Evolutionary conservation across 92 coral and sea anemone genomes (phyloP).

Genomic region (Galaxea fascicularis): DNA sequence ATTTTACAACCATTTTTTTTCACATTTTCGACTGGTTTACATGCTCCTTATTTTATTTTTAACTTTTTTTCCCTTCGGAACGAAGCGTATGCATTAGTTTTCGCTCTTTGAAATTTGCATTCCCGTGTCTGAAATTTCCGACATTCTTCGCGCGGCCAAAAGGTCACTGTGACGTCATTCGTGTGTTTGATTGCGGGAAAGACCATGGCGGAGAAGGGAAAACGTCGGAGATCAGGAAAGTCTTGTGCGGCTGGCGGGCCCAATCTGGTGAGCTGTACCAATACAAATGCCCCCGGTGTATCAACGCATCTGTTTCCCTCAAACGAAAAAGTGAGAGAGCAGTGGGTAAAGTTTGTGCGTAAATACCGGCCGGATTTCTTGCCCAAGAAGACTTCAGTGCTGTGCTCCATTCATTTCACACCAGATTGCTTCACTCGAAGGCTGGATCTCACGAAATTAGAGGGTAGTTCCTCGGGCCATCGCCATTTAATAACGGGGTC

Average conservation of each 20-base stretch:
- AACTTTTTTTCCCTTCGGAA: too few relatives aligned
- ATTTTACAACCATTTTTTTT: too few relatives aligned
- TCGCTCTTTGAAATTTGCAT: too few relatives aligned
- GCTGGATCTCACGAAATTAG: background rate
- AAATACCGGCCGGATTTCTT: constrained; percentile 16
- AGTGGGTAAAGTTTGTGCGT: constrained; percentile 46
- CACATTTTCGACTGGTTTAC: too few relatives aligned
- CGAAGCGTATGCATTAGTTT: too few relatives aligned
- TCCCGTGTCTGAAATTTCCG: too few relatives aligned
- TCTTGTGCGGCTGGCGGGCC: constrained; percentile 56
- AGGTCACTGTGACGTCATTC: too few relatives aligned
- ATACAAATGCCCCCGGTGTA: constrained; percentile 19
- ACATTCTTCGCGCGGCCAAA: too few relatives aligned
- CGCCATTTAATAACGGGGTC: constrained; percentile 34
- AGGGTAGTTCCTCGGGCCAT: background rate
- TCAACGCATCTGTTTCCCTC: constrained; percentile 36
- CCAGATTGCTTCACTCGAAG: constrained; percentile 18
- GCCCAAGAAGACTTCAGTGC: constrained; percentile 24
- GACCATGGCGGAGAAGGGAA: constrained; percentile 27
- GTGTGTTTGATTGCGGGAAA: background rate
- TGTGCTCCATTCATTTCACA: constrained; percentile 32
- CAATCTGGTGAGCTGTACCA: constrained; percentile 20
- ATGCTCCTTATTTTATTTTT: too few relatives aligned
- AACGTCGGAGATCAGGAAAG: constrained; percentile 18
- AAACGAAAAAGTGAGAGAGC: constrained; percentile 11